Evolutionary conservation across 2,888 invertebrate genomes (phyloP).

Genomic region (Zelleria hepariella): DNA sequence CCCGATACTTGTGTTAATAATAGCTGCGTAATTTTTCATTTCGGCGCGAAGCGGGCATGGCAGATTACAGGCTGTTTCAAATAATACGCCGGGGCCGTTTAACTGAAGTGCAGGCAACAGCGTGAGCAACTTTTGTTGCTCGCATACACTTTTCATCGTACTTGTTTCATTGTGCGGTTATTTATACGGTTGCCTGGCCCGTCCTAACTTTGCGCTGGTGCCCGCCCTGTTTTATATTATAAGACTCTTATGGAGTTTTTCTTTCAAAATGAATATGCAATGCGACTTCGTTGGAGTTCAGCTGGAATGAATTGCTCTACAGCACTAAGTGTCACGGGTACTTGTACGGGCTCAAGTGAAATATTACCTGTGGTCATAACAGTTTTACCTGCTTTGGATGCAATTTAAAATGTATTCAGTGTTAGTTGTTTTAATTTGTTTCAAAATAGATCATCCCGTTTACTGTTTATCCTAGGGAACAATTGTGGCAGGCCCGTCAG

Average conservation of each 20-base stretch:
- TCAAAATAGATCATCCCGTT: constrained; percentile 34
- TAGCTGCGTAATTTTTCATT: constrained; percentile 70
- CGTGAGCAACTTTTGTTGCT: constrained; percentile 50
- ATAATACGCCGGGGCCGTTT: constrained; percentile 58
- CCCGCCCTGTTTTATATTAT: constrained; percentile 33
- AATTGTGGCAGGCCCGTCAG: constrained; percentile 44
- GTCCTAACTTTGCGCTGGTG: constrained; percentile 39
- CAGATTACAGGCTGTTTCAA: constrained; percentile 67
- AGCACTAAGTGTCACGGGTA: background rate
- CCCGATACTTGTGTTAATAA: constrained; percentile 66
- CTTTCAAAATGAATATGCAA: constrained; percentile 37
- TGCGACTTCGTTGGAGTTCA: constrained; percentile 9
- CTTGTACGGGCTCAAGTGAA: constrained; percentile 22
- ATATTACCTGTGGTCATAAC: constrained; percentile 12
- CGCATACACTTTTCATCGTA: constrained; percentile 44
- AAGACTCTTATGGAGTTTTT: constrained; percentile 47
- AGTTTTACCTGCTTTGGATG: background rate
- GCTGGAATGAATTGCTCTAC: background rate
- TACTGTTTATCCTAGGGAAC: constrained; percentile 35
- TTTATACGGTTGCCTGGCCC: constrained; percentile 27
- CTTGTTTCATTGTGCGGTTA: constrained; percentile 40
- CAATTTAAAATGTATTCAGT: background rate
- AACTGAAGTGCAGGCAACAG: constrained; percentile 47
- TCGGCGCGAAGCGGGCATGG: constrained; percentile 66
- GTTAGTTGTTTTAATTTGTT: background rate